Percentiles rank a stretch among this genome's conserved stretches.
phyloP scores from a whole-genome alignment of 1,140 invertebrate genomes.

The Phymastichus coffea region DNA sequence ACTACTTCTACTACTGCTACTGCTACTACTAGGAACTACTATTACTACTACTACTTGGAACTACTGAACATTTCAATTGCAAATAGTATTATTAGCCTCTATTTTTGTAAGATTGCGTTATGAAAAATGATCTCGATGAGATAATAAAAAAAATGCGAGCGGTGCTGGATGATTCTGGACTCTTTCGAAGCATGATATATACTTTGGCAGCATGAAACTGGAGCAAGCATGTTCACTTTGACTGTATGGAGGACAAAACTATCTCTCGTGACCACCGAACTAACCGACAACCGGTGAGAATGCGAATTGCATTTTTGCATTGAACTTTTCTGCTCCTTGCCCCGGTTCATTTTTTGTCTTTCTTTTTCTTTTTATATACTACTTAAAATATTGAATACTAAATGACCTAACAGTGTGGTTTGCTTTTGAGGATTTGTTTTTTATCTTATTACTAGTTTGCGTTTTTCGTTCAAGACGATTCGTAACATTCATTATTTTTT shows the following conservation, averaged over 20 bases:
- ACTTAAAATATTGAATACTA: neutral
- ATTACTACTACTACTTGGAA: constrained; percentile 7
- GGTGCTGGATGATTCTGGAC: constrained; percentile 23
- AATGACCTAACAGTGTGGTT: too few species aligned
- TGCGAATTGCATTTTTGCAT: constrained; percentile 13
- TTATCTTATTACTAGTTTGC: neutral
- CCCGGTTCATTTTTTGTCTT: constrained; percentile 2
- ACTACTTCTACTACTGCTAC: constrained; percentile 21
- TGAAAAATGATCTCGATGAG: constrained; percentile 24
- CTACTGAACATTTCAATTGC: constrained; percentile 2
- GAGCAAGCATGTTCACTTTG: constrained; percentile 23
- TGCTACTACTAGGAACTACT: neutral
- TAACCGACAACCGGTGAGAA: constrained; percentile 26
- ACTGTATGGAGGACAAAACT: neutral
- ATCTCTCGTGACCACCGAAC: too few species aligned
- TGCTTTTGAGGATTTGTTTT: too few species aligned
- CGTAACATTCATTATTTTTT: too few species aligned
- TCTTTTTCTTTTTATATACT: constrained; percentile 14
- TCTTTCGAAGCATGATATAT: constrained; percentile 27
- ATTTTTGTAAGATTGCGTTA: neutral
- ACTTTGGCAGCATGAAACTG: constrained; percentile 20
- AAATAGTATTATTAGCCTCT: constrained; percentile 23
- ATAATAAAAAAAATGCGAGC: constrained; percentile 7
- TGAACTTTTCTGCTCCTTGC: neutral
- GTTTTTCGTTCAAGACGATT: too few species aligned